These are phyloP conservation scores for Hoplostethus mediterraneus DNA, from an alignment of 2,797 vertebrate genomes.

Conservation along the genomic window DNA sequence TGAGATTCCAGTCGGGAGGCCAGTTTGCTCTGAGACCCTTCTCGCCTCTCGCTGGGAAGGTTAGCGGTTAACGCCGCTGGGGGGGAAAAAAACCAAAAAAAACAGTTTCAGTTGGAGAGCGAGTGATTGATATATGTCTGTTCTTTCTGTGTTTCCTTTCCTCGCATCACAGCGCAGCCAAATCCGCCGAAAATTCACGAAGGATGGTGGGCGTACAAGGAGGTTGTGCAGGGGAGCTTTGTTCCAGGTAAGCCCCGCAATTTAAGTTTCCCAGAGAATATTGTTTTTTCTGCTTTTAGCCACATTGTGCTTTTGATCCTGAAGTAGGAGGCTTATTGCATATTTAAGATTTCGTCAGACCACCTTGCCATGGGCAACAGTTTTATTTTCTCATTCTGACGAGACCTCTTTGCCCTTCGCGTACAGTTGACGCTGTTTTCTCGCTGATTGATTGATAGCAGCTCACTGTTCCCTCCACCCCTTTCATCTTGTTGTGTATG, in stretches of 20 bases:
- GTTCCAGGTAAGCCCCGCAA: constrained; percentile 92
- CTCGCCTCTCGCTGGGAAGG: constrained; percentile 32
- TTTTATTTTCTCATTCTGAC: constrained; percentile 50
- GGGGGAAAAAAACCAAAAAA: not conserved
- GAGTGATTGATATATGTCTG: constrained; percentile 48
- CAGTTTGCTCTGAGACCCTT: constrained; percentile 28
- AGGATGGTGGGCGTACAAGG: constrained; percentile 99
- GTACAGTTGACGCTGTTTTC: constrained; percentile 19
- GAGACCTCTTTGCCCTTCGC: constrained; percentile 38
- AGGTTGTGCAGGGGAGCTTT: constrained; percentile 99
- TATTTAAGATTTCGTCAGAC: constrained; percentile 43
- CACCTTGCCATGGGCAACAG: constrained; percentile 60
- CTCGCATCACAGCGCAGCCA: constrained; percentile 90
- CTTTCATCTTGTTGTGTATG: constrained; percentile 60
- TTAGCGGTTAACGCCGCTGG: constrained; percentile 1
- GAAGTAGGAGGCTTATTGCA: constrained; percentile 23
- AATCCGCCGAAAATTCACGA: constrained; percentile 98
- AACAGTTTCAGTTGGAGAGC: constrained; percentile 3
- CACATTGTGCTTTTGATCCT: constrained; percentile 31
- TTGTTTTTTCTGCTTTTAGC: constrained; percentile 25
- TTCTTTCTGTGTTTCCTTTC: constrained; percentile 52
- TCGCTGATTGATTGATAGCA: constrained; percentile 63
- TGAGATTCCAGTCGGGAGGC: constrained; percentile 26
- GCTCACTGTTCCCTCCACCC: constrained; percentile 33
- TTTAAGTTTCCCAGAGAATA: constrained; percentile 22